Percentiles rank a stretch among this genome's conserved stretches.
phyloP scores from a whole-genome alignment of 2,888 invertebrate species.

The Bombylius major region DNA sequence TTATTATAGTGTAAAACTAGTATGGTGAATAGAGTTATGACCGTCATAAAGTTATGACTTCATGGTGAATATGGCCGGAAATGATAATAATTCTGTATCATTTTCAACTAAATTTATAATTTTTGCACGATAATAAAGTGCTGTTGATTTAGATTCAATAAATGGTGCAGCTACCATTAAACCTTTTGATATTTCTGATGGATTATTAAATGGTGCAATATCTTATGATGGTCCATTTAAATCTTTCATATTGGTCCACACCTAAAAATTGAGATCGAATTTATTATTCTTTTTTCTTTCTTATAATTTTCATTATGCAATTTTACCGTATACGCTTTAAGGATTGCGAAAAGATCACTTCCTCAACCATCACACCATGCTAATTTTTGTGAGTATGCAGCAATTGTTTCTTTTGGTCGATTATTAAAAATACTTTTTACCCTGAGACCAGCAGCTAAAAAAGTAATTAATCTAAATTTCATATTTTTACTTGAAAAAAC shows the following conservation, averaged over 20 bases:
- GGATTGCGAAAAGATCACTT: slow-evolving; percentile 70
- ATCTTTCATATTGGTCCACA: slow-evolving; percentile 51
- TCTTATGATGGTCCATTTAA: slow-evolving; percentile 31
- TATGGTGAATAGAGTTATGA: too few species aligned
- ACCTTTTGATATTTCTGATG: slow-evolving; percentile 35
- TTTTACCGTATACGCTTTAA: slow-evolving; percentile 62
- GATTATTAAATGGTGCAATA: slow-evolving; percentile 19
- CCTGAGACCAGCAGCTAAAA: slow-evolving; percentile 66
- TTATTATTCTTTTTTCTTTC: too few species aligned
- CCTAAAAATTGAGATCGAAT: slow-evolving; percentile 34
- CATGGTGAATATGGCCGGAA: slow-evolving; percentile 18
- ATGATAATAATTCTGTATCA: slow-evolving; percentile 19
- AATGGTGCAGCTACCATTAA: slow-evolving; percentile 47
- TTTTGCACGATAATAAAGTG: slow-evolving; percentile 44
- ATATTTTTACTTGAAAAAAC: too few species aligned
- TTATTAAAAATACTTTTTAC: slow-evolving; percentile 67
- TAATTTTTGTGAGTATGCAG: slow-evolving; percentile 61
- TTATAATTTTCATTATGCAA: not conserved
- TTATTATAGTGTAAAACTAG: too few species aligned
- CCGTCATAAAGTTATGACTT: too few species aligned
- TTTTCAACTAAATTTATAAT: slow-evolving; percentile 34
- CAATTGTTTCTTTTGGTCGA: slow-evolving; percentile 54
- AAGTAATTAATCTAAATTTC: too few species aligned
- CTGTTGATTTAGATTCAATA: slow-evolving; percentile 26
- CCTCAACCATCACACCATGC: slow-evolving; percentile 69